A percentile compares a stretch with the other conserved stretches of the same genome.
phyloP scores from a whole-genome alignment of 2,888 invertebrate genomes.

The Gandaritis pyraliata region DNA sequence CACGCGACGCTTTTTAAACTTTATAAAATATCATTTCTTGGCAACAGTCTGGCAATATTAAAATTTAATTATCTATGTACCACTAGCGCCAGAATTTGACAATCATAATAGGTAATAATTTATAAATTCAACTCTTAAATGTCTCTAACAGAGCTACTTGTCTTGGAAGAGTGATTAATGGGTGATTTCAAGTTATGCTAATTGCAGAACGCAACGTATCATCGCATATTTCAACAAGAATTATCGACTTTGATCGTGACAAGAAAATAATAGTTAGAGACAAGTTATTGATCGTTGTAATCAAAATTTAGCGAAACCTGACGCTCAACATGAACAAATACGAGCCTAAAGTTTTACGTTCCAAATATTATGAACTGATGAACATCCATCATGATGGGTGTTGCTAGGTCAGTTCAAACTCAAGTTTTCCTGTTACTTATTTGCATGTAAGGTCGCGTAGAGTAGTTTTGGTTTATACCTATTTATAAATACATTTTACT shows the following conservation, averaged over 20 bases:
- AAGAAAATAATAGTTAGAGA: constrained; percentile 27
- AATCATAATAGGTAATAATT: constrained; percentile 19
- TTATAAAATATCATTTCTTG: neutral
- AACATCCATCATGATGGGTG: constrained; percentile 11
- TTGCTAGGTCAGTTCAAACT: constrained; percentile 13
- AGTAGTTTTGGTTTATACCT: constrained; percentile 17
- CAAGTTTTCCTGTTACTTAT: constrained; percentile 30
- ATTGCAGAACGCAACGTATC: constrained; percentile 39
- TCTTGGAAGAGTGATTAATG: constrained; percentile 41
- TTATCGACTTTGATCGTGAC: constrained; percentile 31
- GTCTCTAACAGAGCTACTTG: constrained; percentile 34
- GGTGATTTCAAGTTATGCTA: constrained; percentile 37
- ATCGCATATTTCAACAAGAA: constrained; percentile 39
- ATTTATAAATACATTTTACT: constrained; percentile 11
- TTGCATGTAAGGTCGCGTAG: constrained; percentile 18
- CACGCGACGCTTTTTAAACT: neutral
- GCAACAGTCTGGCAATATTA: constrained; percentile 12
- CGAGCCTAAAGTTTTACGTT: constrained; percentile 1
- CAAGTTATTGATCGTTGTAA: constrained; percentile 23
- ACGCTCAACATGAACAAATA: neutral
- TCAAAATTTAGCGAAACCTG: constrained; percentile 10
- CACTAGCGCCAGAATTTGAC: too few relatives aligned
- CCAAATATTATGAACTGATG: constrained; percentile 1
- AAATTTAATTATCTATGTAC: too few relatives aligned
- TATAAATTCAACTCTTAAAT: constrained; percentile 34